These are phyloP conservation scores for Molossus molossus DNA, from an alignment of 2,797 vertebrate genomes.

Conservation along the genomic window DNA sequence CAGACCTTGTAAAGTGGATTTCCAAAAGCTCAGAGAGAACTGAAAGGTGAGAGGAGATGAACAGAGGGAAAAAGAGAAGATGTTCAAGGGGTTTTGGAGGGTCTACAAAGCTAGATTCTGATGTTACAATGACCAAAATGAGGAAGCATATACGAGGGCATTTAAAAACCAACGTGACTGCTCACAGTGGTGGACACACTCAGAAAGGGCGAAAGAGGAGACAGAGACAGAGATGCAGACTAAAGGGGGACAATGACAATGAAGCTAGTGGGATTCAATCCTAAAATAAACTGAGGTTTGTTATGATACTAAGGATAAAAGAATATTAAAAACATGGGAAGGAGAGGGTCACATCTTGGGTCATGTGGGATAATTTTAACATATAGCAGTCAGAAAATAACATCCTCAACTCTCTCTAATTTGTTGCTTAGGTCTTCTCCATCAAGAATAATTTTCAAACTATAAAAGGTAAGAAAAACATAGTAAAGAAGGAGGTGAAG, in stretches of 20 bases:
- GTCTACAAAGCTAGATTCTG: background rate
- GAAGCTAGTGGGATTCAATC: background rate
- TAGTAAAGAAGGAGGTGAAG: background rate
- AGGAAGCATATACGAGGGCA: background rate
- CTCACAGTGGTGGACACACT: background rate
- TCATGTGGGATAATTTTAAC: background rate
- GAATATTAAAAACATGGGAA: background rate
- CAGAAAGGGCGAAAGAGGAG: background rate
- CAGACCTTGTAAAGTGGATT: background rate
- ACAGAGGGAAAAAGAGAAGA: background rate
- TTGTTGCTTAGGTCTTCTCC: background rate
- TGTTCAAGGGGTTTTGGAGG: too few species aligned
- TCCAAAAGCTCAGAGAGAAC: background rate
- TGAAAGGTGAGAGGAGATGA: background rate
- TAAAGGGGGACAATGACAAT: background rate
- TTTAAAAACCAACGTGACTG: background rate
- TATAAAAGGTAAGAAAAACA: background rate
- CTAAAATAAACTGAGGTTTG: background rate
- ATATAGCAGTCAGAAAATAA: background rate
- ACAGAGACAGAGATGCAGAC: background rate
- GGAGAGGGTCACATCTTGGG: background rate
- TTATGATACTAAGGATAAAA: background rate
- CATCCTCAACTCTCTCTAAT: background rate
- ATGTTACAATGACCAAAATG: background rate
- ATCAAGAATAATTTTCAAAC: constrained; percentile 4